Evolutionary conservation across 2,888 invertebrate species (phyloP), one percentile per base, ranked within the genome.

Genomic region (Orchestes rusci): DNA sequence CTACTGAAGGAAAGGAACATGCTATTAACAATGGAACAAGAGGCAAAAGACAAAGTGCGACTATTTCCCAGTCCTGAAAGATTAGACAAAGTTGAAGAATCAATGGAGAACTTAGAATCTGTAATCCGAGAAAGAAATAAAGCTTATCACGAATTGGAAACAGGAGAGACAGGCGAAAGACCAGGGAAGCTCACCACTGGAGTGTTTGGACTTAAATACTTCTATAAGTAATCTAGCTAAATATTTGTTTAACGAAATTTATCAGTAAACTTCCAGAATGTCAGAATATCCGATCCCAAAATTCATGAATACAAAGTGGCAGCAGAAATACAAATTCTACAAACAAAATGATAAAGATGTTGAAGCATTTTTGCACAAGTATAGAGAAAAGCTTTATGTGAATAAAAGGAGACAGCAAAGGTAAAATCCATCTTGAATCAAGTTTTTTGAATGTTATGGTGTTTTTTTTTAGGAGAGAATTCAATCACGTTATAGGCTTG

Each of bases 1-100:
- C 71, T 99, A 43, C 69, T 96, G 39, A 99, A 97, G 71, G 99
- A 99, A 70, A 76, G 84, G 41, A 99, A 99, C 67, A 96, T 97
- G 96, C 72, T 99, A 13, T 69, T 91, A 51, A 96, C 97, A 2
- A 95, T 97, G 96, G 90, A 95, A 69, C 78, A 89, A 50, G 85
- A 84, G 65, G 77, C 79, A 67, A 79, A 82, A 37, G 68, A 76
- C 29, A 71, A 80, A 60, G 68, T 71, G 52, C 72, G 77, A 62
- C 53, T 83, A 4, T 89, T 96, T 65, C 91, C 95, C 2, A 93
- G 79, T 69, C 93, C 94, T 2, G 96, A 97, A 69, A 76, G 96
- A 58, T 72, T 93, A 39, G 93, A 94, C 60, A 96, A 95, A 76
- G 88, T 96, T 0, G 80, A 89, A 63, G 86, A 88, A 56, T 94